phyloP scores from a whole-genome alignment of 2,797 vertebrate species.

The Microctenopoma lineatum region DNA sequence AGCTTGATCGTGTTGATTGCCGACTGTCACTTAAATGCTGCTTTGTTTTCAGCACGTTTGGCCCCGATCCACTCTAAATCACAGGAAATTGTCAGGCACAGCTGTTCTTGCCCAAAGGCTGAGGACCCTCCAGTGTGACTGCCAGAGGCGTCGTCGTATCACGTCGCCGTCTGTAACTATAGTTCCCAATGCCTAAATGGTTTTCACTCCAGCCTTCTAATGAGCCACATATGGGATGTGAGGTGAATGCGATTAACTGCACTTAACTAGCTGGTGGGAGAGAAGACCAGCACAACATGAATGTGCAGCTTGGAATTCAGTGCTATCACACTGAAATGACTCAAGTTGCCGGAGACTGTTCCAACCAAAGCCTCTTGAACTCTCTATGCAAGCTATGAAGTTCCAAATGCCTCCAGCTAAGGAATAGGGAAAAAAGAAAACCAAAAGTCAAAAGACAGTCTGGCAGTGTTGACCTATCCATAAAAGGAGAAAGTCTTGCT shows the following conservation, averaged over 20 bases:
- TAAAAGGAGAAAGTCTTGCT: neutral
- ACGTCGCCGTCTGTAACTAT: constrained; percentile 23
- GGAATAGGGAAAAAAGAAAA: no score
- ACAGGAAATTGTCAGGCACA: constrained; percentile 23
- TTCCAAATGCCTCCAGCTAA: no score
- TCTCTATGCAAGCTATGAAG: no score
- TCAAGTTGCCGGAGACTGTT: neutral
- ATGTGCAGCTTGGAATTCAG: neutral
- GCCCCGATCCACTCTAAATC: constrained; percentile 25
- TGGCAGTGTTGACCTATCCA: no score
- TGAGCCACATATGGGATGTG: constrained; percentile 46
- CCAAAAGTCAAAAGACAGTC: no score
- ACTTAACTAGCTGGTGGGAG: constrained; percentile 27
- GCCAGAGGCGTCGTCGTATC: constrained; percentile 12
- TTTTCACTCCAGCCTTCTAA: constrained; percentile 44
- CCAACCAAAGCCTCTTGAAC: neutral
- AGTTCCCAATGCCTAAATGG: constrained; percentile 15
- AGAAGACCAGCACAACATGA: constrained; percentile 2
- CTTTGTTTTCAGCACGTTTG: constrained; percentile 12
- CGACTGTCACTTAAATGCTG: neutral
- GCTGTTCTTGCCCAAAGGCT: constrained; percentile 28
- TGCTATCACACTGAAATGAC: neutral
- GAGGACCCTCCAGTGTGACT: constrained; percentile 26
- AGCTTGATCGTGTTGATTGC: constrained; percentile 14
- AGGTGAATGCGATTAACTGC: constrained; percentile 35